These are phyloP conservation scores for Acronicta psi DNA, from an alignment of 2,888 invertebrate species.

Conservation along the genomic window DNA sequence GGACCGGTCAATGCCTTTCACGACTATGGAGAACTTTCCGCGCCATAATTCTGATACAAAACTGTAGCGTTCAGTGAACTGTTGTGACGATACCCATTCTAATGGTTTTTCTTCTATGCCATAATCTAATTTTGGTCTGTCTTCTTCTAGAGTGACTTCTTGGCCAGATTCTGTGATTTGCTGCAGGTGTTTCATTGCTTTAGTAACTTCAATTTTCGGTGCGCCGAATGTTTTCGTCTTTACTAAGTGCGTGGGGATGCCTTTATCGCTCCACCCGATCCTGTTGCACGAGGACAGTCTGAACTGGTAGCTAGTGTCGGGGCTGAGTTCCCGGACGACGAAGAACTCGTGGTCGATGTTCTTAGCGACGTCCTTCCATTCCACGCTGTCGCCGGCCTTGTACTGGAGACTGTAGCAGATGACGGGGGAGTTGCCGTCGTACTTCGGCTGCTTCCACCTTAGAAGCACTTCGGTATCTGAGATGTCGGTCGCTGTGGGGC, in stretches of 20 bases:
- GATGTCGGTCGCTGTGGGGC: constrained; percentile 94
- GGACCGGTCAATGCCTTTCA: constrained; percentile 93
- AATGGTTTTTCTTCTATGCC: constrained; percentile 92
- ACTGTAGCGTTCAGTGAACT: constrained; percentile 93
- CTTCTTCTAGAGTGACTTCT: constrained; percentile 90
- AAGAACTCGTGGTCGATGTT: constrained; percentile 98
- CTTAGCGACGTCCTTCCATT: constrained; percentile 95
- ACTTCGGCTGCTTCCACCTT: constrained; percentile 97
- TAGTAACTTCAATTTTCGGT: constrained; percentile 93
- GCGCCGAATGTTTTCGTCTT: constrained; percentile 92
- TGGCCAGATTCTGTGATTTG: constrained; percentile 95
- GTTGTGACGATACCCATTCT: constrained; percentile 91
- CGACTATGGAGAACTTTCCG: constrained; percentile 96
- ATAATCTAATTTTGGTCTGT: constrained; percentile 92
- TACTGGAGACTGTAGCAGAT: constrained; percentile 97
- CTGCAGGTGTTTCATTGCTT: constrained; percentile 95
- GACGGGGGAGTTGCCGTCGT: constrained; percentile 97
- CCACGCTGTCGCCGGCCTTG: constrained; percentile 92
- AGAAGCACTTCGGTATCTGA: constrained; percentile 96
- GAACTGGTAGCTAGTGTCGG: constrained; percentile 96
- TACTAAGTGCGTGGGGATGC: constrained; percentile 93
- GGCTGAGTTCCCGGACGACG: constrained; percentile 93
- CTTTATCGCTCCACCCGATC: constrained; percentile 98
- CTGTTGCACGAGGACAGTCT: constrained; percentile 96
- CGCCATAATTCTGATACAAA: constrained; percentile 95